These are phyloP conservation scores for Aegotheles bennettii DNA, from an alignment of 2,113 vertebrate species.

Conservation along the genomic window DNA sequence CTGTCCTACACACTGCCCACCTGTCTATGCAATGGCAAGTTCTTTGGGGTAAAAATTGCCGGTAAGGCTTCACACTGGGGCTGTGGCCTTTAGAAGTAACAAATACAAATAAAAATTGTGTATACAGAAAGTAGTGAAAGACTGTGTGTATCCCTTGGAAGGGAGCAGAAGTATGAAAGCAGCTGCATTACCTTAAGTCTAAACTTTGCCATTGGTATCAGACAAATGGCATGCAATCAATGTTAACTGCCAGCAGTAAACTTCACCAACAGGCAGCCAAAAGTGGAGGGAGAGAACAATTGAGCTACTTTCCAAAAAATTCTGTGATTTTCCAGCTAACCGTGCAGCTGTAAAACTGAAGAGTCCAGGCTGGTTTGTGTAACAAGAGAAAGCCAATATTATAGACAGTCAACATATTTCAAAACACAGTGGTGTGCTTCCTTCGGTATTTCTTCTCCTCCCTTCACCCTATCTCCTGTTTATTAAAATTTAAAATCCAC, in stretches of 20 bases:
- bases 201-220: neutral
- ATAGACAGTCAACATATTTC: neutral
- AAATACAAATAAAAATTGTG: neutral
- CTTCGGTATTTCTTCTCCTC: neutral
- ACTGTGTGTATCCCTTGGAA: neutral
- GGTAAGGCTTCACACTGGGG: neutral
- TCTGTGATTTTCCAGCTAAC: constrained; percentile 10
- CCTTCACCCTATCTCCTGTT: neutral
- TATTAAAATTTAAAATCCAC: neutral
- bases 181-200: neutral
- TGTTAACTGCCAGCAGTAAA: neutral
- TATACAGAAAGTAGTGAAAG: neutral
- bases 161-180: neutral
- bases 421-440: neutral
- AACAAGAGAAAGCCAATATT: neutral
- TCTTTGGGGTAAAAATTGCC: neutral
- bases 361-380: neutral
- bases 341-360: neutral
- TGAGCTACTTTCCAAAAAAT: constrained; percentile 15
- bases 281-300: neutral
- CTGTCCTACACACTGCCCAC: neutral
- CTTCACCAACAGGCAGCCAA: neutral
- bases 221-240: neutral
- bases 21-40: neutral
- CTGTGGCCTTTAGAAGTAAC: neutral